Conservation (phyloP, 2,888 invertebrate species). For the Sphaerophoria rueppellii region DNA sequence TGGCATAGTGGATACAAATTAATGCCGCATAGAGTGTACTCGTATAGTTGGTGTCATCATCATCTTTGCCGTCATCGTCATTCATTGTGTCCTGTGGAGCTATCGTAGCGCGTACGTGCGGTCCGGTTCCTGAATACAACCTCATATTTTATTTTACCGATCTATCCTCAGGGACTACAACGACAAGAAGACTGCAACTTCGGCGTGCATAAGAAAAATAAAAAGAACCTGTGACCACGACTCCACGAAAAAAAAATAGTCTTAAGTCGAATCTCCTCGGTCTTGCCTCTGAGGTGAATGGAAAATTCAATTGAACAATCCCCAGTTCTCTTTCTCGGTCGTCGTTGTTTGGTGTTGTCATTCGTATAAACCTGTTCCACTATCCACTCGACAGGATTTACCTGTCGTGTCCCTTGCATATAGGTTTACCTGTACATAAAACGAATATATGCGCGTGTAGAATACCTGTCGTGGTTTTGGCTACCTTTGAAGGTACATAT, state of each 20-base stretch:
- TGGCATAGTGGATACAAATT: slow-evolving; percentile 67
- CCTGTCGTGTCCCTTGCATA: slow-evolving; percentile 60
- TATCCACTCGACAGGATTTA: slow-evolving; percentile 70
- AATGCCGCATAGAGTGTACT: slow-evolving; percentile 67
- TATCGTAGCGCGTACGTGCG: slow-evolving; percentile 72
- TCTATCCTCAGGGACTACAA: slow-evolving; percentile 32
- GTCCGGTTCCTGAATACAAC: slow-evolving; percentile 60
- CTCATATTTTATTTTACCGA: slow-evolving; percentile 33
- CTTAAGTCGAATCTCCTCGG: background rate
- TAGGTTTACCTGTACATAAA: slow-evolving; percentile 4
- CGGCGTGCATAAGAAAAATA: no score
- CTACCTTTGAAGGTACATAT: slow-evolving; percentile 13
- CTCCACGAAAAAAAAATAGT: slow-evolving; percentile 33
- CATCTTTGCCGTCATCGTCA: slow-evolving; percentile 69
- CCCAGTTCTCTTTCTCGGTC: slow-evolving; percentile 5
- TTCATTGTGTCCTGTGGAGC: slow-evolving; percentile 73
- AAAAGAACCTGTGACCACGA: background rate
- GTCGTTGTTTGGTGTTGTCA: slow-evolving; percentile 57
- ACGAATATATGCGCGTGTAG: slow-evolving; percentile 49
- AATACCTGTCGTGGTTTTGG: slow-evolving; percentile 43
- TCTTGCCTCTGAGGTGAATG: slow-evolving; percentile 59
- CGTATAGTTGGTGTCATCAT: slow-evolving; percentile 62
- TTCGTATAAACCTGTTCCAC: slow-evolving; percentile 70
- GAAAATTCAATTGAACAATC: slow-evolving; percentile 68
- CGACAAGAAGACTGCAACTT: slow-evolving; percentile 10